Evolutionary conservation across 2,888 invertebrate species (phyloP), one percentile per base, ranked within the genome.

Genomic region (Andrena camellia): DNA sequence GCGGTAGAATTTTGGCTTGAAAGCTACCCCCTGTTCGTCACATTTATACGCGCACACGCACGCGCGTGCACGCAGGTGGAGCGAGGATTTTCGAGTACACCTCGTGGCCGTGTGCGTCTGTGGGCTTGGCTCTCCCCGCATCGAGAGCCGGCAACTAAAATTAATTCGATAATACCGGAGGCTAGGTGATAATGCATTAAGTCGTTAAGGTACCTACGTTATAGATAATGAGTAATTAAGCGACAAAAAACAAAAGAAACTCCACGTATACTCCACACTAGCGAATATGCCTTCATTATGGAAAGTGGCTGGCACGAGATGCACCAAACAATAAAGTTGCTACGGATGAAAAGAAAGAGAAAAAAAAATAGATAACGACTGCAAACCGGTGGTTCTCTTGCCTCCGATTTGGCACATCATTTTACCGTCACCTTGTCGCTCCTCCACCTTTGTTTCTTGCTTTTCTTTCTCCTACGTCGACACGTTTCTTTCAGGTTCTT

Each of bases 291-390:
- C 91, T 92, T 91, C 88, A 90, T 91, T 92, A 90, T 90, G 90
- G 83, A 91, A 90, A 92, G 90, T 92, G 91, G 88, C 87, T 90
- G 91, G 89, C 90, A 90, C 89, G 89, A 91, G 90, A 91, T 90
- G 91, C 92, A 91, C 91, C 90, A 88, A 92, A 92, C 91, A 91
- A 93, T 92, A 91, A 92, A 92, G 90, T 92, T 92, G 90, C 90
- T 91, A 88, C 85, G 74, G 76, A 85, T 82, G 42, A 67, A 74
- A 68, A 63, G 77, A 60, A 29, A 60, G 52, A 62, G 70, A 62
- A 57, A 78, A 78, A 17, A 29, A 52, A 54, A 35, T 66, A 31
- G 70, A 57, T 64, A 26, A 80, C 67, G 71, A 80, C 73, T 48
- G 75, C 71, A 88, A 80, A 68, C 74, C 74, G 74, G 72, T 77